Evolutionary conservation across 2,888 invertebrate species (phyloP), one percentile per base, ranked within the genome.

Genomic region (Apotomis turbidana): DNA sequence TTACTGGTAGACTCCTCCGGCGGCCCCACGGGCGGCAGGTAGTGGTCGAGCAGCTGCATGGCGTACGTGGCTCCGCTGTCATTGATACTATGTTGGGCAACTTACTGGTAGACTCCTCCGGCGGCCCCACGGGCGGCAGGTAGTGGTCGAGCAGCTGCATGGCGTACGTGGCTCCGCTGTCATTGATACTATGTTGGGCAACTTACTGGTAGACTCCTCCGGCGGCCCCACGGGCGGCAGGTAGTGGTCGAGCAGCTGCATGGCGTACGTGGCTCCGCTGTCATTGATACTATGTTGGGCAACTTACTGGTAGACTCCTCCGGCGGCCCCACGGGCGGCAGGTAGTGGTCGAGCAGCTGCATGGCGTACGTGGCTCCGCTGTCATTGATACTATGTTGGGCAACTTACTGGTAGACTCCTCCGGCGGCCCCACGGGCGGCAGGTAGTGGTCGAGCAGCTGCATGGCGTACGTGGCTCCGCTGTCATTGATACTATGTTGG

Each of bases 151-250:
- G 15, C 15, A 15, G 15, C 15, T 15, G 15, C 8, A 46, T 9
- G 9, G 46, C 8, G 3, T 8, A 46, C 3, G 3, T 8, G 55
- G n/a, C n/a, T n/a, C n/a, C n/a, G n/a, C 5, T 41, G 41, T 41
- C 5, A 41, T 6, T 5, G 41, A 41, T 6, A 41, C 12, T 1
- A 9, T 8, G 10, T 10, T 9, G 10, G 52, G n/a, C 36, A 13
- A 84, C 86, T 81, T 87, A 87, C 93, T 89, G 68, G 87, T 84
- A 61, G 94, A 93, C 58, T 93, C 93, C 77, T 95, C 95, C 41
- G 94, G 93, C 4, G 90, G 80, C 3, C 87, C 87, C 0, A 87
- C 85, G 85, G 81, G 93, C 81, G 85, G 97, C 77, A 97, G 94
- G 15, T 15, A 15, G 15, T 15, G 15, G 15, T 15, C 15, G 15